phyloP scores from a whole-genome alignment of 2,113 vertebrate genomes.

The Dromas ardeola region DNA sequence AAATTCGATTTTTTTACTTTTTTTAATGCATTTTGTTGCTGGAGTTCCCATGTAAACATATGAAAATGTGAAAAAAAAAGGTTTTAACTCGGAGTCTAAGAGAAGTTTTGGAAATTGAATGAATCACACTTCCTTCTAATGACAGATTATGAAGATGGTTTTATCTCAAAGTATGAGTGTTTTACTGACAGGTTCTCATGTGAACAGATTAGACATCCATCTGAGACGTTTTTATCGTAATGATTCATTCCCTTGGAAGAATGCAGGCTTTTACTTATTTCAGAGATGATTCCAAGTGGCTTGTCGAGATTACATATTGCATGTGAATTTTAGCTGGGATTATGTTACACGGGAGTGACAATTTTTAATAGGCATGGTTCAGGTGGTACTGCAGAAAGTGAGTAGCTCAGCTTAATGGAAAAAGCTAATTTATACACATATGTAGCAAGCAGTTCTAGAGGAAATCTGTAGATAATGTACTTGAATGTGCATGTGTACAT shows the following conservation, averaged over 20 bases:
- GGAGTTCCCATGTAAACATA: background rate
- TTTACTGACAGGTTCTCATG: slow-evolving; percentile 69
- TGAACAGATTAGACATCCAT: slow-evolving; percentile 66
- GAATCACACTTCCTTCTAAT: slow-evolving; percentile 36
- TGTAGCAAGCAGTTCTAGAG: background rate
- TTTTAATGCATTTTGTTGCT: background rate
- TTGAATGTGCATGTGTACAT: background rate
- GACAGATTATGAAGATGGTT: slow-evolving; percentile 69
- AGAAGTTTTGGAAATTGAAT: slow-evolving; percentile 25
- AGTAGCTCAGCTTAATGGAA: slow-evolving; percentile 39
- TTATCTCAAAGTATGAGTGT: slow-evolving; percentile 69
- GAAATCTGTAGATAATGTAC: background rate
- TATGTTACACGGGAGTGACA: slow-evolving; percentile 61
- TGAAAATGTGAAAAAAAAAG: background rate
- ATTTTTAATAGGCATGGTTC: slow-evolving; percentile 61
- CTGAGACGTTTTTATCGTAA: slow-evolving; percentile 70
- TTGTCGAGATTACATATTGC: slow-evolving; percentile 76
- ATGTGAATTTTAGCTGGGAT: slow-evolving; percentile 69
- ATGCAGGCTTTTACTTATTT: slow-evolving; percentile 71
- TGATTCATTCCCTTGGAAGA: slow-evolving; percentile 74
- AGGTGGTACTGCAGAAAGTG: slow-evolving; percentile 32
- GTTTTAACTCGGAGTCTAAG: slow-evolving; percentile 49
- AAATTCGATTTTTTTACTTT: background rate
- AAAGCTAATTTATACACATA: background rate
- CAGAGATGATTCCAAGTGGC: slow-evolving; percentile 72